Conservation (phyloP, 2,888 invertebrate species). For the Ceraclea dissimilis region DNA sequence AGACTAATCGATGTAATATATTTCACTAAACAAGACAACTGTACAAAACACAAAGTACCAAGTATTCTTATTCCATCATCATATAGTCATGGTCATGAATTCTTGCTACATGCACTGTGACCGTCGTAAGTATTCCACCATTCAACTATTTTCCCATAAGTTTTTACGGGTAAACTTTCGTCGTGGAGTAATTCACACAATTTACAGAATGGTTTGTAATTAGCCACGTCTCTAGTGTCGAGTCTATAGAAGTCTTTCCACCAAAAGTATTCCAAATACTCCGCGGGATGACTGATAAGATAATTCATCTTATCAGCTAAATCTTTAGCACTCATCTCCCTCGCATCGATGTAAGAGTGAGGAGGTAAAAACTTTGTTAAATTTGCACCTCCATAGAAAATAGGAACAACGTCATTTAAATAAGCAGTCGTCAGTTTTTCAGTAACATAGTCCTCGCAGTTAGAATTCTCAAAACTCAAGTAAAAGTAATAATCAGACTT, state of each 20-base stretch:
- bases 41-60: too few relatives aligned
- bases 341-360: slow-evolving; percentile 57
- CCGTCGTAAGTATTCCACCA: slow-evolving; percentile 19
- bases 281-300: slow-evolving; percentile 43
- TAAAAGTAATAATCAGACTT: slow-evolving; percentile 59
- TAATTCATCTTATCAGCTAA: slow-evolving; percentile 50
- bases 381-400: slow-evolving; percentile 38
- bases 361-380: slow-evolving; percentile 42
- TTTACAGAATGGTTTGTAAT: slow-evolving; percentile 47
- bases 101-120: slow-evolving; percentile 2
- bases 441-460: slow-evolving; percentile 62
- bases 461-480: slow-evolving; percentile 59
- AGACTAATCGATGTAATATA: too few relatives aligned
- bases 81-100: neutral
- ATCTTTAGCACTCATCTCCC: slow-evolving; percentile 48
- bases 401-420: slow-evolving; percentile 39
- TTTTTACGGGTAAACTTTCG: slow-evolving; percentile 1
- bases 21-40: too few relatives aligned
- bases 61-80: too few relatives aligned
- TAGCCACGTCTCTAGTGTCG: slow-evolving; percentile 25
- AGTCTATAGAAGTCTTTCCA: slow-evolving; percentile 51
- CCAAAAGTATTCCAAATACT: slow-evolving; percentile 57
- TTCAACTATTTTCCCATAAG: slow-evolving; percentile 7
- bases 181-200: slow-evolving; percentile 47
- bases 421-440: slow-evolving; percentile 51